Evolutionary conservation across 2,888 invertebrate species (phyloP).

Genomic region (Eupithecia subumbrata): DNA sequence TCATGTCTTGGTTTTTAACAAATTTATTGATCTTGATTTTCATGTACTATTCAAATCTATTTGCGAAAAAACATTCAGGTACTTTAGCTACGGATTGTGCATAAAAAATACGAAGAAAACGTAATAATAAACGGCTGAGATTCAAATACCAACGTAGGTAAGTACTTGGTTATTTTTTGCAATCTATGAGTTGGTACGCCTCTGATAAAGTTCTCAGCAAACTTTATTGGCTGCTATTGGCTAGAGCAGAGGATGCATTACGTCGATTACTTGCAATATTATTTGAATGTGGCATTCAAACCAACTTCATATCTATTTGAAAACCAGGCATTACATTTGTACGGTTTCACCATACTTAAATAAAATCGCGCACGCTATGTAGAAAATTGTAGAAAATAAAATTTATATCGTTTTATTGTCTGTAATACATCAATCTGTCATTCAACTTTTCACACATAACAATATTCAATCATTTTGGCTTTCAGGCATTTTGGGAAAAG

Average conservation of each 20-base stretch:
- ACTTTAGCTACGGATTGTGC: neutral
- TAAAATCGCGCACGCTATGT: too few species aligned
- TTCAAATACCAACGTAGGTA: neutral
- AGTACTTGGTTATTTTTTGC: neutral
- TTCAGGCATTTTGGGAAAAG: too few species aligned
- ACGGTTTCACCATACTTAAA: too few species aligned
- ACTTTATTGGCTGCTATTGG: slow-evolving; percentile 2
- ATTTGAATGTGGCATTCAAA: slow-evolving; percentile 1
- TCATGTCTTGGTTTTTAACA: neutral
- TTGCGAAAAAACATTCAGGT: too few species aligned
- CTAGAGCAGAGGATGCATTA: slow-evolving; percentile 1
- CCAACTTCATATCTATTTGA: neutral
- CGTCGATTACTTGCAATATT: slow-evolving; percentile 1
- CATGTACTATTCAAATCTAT: neutral
- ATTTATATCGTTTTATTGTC: too few species aligned
- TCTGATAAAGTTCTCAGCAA: neutral
- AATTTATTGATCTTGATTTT: neutral
- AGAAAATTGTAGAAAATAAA: too few species aligned
- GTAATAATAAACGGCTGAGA: too few species aligned
- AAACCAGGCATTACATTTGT: neutral
- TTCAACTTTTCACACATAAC: too few species aligned
- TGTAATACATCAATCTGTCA: too few species aligned
- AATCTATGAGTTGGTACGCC: slow-evolving; percentile 1
- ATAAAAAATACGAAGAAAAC: neutral
- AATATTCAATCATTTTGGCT: too few species aligned